These are phyloP conservation scores for Aptenodytes forsteri DNA, from an alignment of 2,113 vertebrate species.

Conservation along the genomic window DNA sequence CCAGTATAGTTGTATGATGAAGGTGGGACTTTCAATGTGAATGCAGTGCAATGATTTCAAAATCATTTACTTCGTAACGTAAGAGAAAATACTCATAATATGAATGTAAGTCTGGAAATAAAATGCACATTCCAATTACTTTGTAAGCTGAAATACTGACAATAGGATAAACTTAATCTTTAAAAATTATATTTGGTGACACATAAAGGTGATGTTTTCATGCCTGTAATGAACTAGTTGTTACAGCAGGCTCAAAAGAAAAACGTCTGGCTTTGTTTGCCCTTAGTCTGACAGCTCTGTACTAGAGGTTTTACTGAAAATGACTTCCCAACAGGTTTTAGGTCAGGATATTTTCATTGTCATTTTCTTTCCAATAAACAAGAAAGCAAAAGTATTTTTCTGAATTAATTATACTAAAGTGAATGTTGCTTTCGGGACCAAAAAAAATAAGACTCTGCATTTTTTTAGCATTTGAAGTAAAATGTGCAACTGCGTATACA, in stretches of 20 bases:
- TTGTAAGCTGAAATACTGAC: neutral
- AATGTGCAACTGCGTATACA: neutral
- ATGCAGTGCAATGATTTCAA: neutral
- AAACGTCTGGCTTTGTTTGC: neutral
- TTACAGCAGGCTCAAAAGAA: neutral
- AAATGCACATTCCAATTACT: neutral
- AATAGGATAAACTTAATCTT: neutral
- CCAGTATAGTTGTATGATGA: neutral
- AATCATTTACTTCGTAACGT: neutral
- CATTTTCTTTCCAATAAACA: neutral
- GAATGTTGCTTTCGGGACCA: neutral
- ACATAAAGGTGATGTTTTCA: neutral
- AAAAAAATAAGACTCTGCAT: neutral
- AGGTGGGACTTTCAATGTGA: neutral
- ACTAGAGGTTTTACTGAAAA: neutral
- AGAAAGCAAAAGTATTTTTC: neutral
- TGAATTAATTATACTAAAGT: neutral
- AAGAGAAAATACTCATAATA: neutral
- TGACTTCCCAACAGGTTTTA: neutral
- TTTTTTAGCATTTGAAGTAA: neutral
- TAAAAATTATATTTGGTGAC: neutral
- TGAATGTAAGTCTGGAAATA: neutral
- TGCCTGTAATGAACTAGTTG: neutral
- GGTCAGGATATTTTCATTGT: neutral
- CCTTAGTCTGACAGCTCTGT: neutral